Base-by-base conservation (phyloP, 2,797 vertebrate genomes). In the Esox lucius region DNA sequence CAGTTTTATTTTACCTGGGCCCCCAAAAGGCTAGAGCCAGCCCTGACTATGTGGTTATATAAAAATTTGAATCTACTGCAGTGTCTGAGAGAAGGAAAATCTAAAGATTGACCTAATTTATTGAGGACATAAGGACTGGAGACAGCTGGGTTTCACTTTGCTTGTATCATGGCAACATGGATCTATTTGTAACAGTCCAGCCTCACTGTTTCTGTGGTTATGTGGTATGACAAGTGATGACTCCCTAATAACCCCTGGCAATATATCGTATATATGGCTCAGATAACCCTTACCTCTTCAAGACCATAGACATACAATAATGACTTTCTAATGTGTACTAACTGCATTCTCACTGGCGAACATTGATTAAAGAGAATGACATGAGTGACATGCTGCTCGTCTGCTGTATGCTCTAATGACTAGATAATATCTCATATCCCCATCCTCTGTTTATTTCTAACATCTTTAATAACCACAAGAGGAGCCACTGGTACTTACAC, bases 101-200 rank as follows among this genome's bases (percentile, higher is more conserved):
- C 22, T n/a, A 24, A 26, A 16, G 46, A 28, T 70, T 49, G 31
- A 22, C 24, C 67, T 16, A 2, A 19, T 31, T 46, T 26, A 31
- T 70, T 46, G 51, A 17, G 16, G 9, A 28, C 49, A 49, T 9
- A 11, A 64, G 26, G 24, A 12, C 61, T 64, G 24, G 61, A 70
- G 68, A 51, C 42, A 48, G 46, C 24, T 16, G 15, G 26, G 16
- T 28, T 16, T 70, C 48, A 70, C 46, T 70, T 70, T 26, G 53
- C 19, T 53, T 28, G 51, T 72, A 61, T 59, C 51, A 72, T 72
- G 72, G 31, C 70, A 56, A 15, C 31, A 35, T 59, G 31, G 51
- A 33, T 70, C 46, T 70, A 49, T 70, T 49, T 51, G 15, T 5
- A 31, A 39, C 35, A 39, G 35, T 39, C 53, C 51, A 53, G 51